Base-by-base conservation (phyloP, 2,888 invertebrate species). In the Sarcophaga rosellei region DNA sequence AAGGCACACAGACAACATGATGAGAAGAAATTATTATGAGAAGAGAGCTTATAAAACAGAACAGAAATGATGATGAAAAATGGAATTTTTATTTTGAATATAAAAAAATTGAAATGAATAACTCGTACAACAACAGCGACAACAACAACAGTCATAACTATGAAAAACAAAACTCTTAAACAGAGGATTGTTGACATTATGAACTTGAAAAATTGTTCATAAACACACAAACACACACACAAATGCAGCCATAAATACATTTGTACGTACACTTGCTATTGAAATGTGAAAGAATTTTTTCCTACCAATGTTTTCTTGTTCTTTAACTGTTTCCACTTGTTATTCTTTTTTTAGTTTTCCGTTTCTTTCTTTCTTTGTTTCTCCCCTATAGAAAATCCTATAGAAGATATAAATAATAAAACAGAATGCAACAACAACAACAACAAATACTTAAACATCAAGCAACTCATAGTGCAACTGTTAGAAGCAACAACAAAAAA, bases 141-240 rank as follows among this genome's bases (percentile, higher is more conserved):
- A 70, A 35, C 11, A 80, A 65, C 11, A 65, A 53, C 10, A 62
- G 12, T n/a, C 21, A 25, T n/a, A 62, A 20, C 61, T 47, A 68
- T 47, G 23, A 70, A 81, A 81, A 77, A 70, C 63, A 86, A 79
- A 81, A 80, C 73, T 79, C 81, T 85, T 85, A 63, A 80, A 61
- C 76, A 70, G 74, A 72, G 47, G 25, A 86, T 78, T 91, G 91
- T 91, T 92, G 91, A 92, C 91, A 91, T 91, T 91, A 90, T 92
- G 91, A 92, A 92, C 91, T 92, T 92, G 91, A 92, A 92, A 92
- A 90, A 3, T 53, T 17, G 11, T 47, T 35, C 35, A 35, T 3
- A 47, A 47, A 47, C 11, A 77, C 44, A 35, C 11, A 47, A 47
- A 47, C 11, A 77, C 44, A 76, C 81, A 75, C 12, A 62, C 63